A percentile compares a stretch with the other conserved stretches of the same genome.
phyloP scores from a whole-genome alignment of 1,140 invertebrate genomes.

The Stegodyphus mimosarum region DNA sequence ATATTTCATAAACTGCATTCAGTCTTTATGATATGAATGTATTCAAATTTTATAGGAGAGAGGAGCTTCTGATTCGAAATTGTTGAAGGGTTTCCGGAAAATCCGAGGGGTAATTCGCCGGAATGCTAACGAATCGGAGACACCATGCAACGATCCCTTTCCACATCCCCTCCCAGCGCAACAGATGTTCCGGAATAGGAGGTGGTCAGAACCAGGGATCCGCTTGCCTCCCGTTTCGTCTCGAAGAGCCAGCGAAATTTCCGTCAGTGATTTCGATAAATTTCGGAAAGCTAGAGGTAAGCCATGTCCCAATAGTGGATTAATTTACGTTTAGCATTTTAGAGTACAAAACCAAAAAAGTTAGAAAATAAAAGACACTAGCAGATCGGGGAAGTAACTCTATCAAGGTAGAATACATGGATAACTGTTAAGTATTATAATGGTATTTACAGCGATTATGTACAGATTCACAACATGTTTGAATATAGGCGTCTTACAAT shows the following conservation, averaged over 20 bases:
- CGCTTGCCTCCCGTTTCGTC: background rate
- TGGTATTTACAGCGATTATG: too few species aligned
- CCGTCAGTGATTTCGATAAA: conserved; percentile 2
- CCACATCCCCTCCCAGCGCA: background rate
- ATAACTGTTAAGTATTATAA: too few species aligned
- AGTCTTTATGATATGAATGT: too few species aligned
- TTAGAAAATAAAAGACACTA: too few species aligned
- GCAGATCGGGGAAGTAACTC: too few species aligned
- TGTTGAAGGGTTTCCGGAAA: conserved; percentile 27
- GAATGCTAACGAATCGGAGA: background rate
- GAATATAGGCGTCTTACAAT: too few species aligned
- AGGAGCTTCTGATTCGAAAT: conserved; percentile 27
- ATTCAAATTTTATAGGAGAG: conserved; percentile 12
- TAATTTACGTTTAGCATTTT: too few species aligned
- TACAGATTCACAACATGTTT: too few species aligned
- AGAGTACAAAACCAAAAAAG: too few species aligned
- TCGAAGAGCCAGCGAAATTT: conserved; percentile 27
- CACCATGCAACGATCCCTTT: background rate
- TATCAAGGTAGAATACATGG: too few species aligned
- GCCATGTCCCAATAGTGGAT: background rate
- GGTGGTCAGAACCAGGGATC: conserved; percentile 18
- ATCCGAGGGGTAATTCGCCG: conserved; percentile 44
- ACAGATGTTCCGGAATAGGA: conserved; percentile 12
- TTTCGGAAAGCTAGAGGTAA: background rate
- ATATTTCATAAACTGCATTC: too few species aligned